Conservation (phyloP, 2,888 invertebrate species). For the Deladenus siricidicola region DNA sequence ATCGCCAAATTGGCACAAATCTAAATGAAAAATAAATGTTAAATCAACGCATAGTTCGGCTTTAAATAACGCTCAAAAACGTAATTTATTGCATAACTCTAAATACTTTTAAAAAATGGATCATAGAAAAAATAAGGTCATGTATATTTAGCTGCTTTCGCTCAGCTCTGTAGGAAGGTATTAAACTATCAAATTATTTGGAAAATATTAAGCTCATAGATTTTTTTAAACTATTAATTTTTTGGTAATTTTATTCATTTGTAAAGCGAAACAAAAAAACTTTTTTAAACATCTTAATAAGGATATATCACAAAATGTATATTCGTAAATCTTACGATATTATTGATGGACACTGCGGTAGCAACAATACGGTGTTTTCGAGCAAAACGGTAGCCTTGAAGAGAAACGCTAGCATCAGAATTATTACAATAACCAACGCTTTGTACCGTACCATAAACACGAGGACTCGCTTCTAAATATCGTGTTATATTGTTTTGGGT, state of each 20-base stretch:
- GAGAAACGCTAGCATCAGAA: conserved; percentile 31
- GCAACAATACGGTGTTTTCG: conserved; percentile 25
- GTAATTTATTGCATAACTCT: too few relatives aligned
- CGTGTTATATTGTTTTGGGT: not conserved
- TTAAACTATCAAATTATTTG: too few relatives aligned
- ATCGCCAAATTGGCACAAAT: conserved; percentile 22
- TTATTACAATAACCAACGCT: conserved; percentile 24
- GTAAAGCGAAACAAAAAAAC: too few relatives aligned
- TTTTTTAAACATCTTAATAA: too few relatives aligned
- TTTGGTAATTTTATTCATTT: too few relatives aligned
- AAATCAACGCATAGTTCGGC: not conserved
- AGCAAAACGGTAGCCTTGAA: conserved; percentile 38
- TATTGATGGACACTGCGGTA: conserved; percentile 24
- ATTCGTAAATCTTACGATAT: not conserved
- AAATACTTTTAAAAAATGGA: too few relatives aligned
- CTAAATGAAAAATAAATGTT: conserved; percentile 14
- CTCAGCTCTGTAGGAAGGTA: too few relatives aligned
- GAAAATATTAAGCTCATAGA: too few relatives aligned
- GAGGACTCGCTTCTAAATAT: conserved; percentile 34
- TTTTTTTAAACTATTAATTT: too few relatives aligned
- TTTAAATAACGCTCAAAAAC: conserved; percentile 1
- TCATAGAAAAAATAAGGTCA: too few relatives aligned
- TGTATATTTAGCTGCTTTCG: too few relatives aligned
- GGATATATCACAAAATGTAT: too few relatives aligned
- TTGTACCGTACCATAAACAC: conserved; percentile 38